These are phyloP conservation scores for Ceyx margarethae DNA, from an alignment of 2,113 vertebrate genomes.

Conservation along the genomic window DNA sequence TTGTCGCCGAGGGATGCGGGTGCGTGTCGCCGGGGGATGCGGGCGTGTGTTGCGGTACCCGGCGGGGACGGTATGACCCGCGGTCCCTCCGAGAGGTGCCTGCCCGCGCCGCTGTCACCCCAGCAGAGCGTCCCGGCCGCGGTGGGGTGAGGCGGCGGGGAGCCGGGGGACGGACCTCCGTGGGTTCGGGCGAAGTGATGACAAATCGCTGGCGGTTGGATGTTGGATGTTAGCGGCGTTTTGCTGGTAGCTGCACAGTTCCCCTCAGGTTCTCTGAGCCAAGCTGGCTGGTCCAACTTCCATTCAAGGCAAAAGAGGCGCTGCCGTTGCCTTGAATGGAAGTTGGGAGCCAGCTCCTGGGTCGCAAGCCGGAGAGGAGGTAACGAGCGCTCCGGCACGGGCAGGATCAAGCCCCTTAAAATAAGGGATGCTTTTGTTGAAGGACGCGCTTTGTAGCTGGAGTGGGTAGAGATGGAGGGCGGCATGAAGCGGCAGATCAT, in stretches of 20 bases:
- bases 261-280: neutral
- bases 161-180: neutral
- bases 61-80: neutral
- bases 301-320: slow-evolving; percentile 31
- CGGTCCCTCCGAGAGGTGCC: fast-evolving
- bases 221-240: neutral
- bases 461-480: slow-evolving; percentile 28
- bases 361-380: neutral
- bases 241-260: neutral
- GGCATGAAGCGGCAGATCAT: slow-evolving; percentile 27
- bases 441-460: neutral
- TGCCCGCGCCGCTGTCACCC: neutral
- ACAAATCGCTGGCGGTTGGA: neutral
- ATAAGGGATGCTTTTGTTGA: slow-evolving; percentile 42
- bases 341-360: slow-evolving; percentile 3
- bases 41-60: neutral
- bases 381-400: neutral
- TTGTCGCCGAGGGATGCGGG: neutral
- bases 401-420: neutral
- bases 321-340: slow-evolving; percentile 42
- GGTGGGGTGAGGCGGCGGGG: neutral
- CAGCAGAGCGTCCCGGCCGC: neutral
- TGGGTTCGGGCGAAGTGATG: neutral
- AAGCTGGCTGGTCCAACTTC: neutral
- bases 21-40: neutral